phyloP scores from a whole-genome alignment of 2,888 invertebrate species.

The Rhingia campestris region DNA sequence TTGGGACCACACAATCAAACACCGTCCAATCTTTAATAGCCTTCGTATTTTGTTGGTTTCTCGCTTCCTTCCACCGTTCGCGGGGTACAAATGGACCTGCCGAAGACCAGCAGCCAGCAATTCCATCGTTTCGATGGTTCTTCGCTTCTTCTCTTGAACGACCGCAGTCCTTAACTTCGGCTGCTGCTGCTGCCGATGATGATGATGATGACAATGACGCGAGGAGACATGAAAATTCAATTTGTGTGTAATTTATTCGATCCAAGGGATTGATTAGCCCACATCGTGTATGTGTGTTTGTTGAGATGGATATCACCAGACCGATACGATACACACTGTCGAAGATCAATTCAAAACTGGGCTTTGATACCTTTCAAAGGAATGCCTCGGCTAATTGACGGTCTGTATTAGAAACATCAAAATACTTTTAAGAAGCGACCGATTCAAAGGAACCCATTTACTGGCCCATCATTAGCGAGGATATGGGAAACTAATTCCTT shows the following conservation, averaged over 20 bases:
- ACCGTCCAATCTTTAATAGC: constrained; percentile 31
- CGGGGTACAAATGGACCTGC: neutral
- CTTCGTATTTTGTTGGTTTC: constrained; percentile 3
- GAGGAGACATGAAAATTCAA: constrained; percentile 70
- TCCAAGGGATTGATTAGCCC: constrained; percentile 67
- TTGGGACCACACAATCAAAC: constrained; percentile 54
- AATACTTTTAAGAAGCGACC: constrained; percentile 63
- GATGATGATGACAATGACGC: constrained; percentile 11
- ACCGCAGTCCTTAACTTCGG: neutral
- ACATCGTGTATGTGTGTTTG: neutral
- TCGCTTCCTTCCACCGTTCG: neutral
- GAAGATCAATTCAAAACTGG: constrained; percentile 37
- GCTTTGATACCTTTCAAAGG: constrained; percentile 44
- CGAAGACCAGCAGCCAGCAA: constrained; percentile 43
- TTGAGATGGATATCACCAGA: constrained; percentile 44
- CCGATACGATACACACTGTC: constrained; percentile 4
- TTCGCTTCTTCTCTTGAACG: too few relatives aligned
- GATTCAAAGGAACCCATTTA: constrained; percentile 60
- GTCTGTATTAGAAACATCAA: constrained; percentile 43
- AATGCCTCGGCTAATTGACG: constrained; percentile 67
- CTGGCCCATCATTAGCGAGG: constrained; percentile 50
- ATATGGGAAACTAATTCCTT: constrained; percentile 37
- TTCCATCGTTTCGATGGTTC: neutral
- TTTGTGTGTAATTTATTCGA: constrained; percentile 72
- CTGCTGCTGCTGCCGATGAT: neutral